Base-by-base conservation (phyloP, 2,797 vertebrate genomes). In the Glossophaga mutica region DNA sequence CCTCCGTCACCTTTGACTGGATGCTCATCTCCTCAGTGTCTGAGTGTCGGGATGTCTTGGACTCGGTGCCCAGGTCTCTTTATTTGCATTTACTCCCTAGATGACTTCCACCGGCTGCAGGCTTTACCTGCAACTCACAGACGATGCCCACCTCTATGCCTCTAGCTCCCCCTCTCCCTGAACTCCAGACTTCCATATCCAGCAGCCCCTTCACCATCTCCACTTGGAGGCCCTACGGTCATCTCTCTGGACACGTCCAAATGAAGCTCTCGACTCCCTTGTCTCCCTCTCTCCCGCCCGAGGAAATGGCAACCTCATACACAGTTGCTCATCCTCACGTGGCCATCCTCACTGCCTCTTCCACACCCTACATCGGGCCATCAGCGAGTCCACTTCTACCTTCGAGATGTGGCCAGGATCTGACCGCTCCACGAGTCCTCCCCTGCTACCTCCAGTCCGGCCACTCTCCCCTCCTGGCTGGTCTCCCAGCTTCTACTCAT, bases 401-500 rank as follows among this genome's bases (percentile, higher is more conserved):
- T 74, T 67, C 37, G 22, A 39, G 32, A 32, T 9, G 62, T 52
- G 11, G 46, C 90, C 73, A 48, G 32, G 73, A 71, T 29, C 73
- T 44, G 67, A 70, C 42, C 3, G 42, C 44, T 78, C 87, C 76
- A 44, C 50, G 14, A 52, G 73, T 14, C 70, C 39, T 70, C 37
- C 37, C 0, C 62, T 18, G 11, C 24, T 44, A n/a, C 18, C 19
- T 34, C 7, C 4, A 29, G 82, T n/a, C 42, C 12, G 22, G 83
- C 44, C 89, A 34, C 0, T 2, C 24, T 21, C 11, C 4, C n/a
- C 59, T 86, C 52, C 70, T 39, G 67, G 24, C 42, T 86, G 82
- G 32, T 68, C 59, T 85, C 24, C 39, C n/a, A 21, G 68, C 21
- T 79, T 65, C 90, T 88, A 91, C 42, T 22, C 59, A 71, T 6